Evolutionary conservation across 2,888 invertebrate genomes (phyloP).

Genomic region (Apoderus coryli): DNA sequence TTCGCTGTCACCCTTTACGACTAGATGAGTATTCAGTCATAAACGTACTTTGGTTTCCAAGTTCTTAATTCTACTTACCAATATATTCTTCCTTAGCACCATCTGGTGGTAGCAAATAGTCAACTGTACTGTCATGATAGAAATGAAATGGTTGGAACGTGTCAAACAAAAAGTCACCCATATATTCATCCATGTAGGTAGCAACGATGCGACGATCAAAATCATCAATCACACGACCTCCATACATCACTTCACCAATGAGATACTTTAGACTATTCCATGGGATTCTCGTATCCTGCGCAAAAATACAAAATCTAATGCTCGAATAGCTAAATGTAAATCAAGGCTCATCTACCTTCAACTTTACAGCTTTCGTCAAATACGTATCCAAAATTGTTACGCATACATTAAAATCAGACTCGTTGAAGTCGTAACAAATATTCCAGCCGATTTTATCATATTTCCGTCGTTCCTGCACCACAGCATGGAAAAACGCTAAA

Average conservation of each 20-base stretch:
- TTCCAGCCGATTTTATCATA: slow-evolving; percentile 95
- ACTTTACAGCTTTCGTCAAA: slow-evolving; percentile 50
- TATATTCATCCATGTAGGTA: slow-evolving; percentile 87
- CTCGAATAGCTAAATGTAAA: no score
- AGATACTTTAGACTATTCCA: slow-evolving; percentile 87
- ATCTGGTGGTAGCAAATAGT: slow-evolving; percentile 64
- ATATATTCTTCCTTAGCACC: slow-evolving; percentile 56
- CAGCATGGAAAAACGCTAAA: slow-evolving; percentile 86
- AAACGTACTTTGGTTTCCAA: no score
- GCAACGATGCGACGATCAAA: slow-evolving; percentile 76
- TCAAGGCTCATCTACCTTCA: no score
- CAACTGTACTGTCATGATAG: slow-evolving; percentile 55
- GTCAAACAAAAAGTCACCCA: slow-evolving; percentile 89
- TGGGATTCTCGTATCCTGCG: slow-evolving; percentile 55
- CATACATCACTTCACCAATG: slow-evolving; percentile 93
- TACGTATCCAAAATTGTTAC: slow-evolving; percentile 75
- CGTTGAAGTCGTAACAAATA: slow-evolving; percentile 84
- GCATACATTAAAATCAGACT: slow-evolving; percentile 84
- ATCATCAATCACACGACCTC: slow-evolving; percentile 83
- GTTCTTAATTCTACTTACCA: no score
- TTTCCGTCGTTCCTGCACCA: slow-evolving; percentile 81
- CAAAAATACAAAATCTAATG: no score
- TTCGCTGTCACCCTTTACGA: no score
- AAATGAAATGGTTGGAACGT: slow-evolving; percentile 85
- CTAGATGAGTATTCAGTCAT: no score